phyloP scores from a whole-genome alignment of 2,113 vertebrate species.

The Semnopithecus entellus region DNA sequence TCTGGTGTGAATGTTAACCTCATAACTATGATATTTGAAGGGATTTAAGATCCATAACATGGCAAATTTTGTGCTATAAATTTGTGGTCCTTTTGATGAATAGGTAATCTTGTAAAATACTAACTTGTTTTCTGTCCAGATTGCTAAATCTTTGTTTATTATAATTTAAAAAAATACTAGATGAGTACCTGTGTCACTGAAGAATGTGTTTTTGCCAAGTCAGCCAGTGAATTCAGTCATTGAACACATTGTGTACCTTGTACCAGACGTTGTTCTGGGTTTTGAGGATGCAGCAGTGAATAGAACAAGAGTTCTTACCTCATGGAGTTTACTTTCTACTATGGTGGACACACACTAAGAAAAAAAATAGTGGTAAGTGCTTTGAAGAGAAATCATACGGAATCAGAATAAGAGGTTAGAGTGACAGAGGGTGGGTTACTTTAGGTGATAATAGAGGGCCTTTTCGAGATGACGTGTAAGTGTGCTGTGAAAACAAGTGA shows the following conservation, averaged over 20 bases:
- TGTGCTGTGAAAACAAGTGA: background rate
- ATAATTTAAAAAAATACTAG: background rate
- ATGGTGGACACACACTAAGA: background rate
- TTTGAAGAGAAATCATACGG: background rate
- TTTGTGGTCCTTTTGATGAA: background rate
- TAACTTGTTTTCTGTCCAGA: background rate
- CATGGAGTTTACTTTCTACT: background rate
- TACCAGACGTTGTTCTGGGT: background rate
- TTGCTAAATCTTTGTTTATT: background rate
- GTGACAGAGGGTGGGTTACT: background rate
- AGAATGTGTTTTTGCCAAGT: background rate
- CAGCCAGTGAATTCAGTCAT: background rate
- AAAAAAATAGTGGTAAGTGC: background rate
- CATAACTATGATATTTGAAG: background rate
- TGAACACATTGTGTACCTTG: background rate
- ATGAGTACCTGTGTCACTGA: background rate
- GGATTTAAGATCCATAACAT: background rate
- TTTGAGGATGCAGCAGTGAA: background rate
- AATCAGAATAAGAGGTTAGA: background rate
- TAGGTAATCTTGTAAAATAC: slow-evolving; percentile 22
- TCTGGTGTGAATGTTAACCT: background rate
- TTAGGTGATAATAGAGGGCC: background rate
- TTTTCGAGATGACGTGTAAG: background rate
- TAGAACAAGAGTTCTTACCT: background rate
- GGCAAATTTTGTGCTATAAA: slow-evolving; percentile 7